Evolutionary conservation across 2,888 invertebrate species (phyloP).

Genomic region (Lasioglossum lativentre): DNA sequence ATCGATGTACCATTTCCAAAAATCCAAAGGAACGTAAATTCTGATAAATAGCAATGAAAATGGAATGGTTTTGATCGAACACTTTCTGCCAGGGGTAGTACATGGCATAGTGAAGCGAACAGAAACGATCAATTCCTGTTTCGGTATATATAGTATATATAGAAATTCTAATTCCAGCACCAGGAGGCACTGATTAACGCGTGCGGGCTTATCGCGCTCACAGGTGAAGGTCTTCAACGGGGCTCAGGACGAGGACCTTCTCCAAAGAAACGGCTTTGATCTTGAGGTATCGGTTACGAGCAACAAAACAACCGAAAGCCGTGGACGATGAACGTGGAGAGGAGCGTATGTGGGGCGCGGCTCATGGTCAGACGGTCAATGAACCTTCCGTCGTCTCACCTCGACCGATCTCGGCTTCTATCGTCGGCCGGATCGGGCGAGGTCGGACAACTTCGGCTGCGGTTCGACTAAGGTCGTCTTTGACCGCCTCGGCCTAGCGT

Average conservation of each 20-base stretch:
- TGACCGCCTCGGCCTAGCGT: conserved; percentile 56
- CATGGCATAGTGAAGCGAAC: conserved; percentile 12
- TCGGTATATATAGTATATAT: conserved; percentile 17
- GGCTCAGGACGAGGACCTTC: conserved; percentile 69
- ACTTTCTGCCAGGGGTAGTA: conserved; percentile 4
- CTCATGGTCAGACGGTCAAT: conserved; percentile 84
- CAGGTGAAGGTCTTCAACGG: conserved; percentile 62
- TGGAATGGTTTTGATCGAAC: background rate
- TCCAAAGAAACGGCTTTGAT: conserved; percentile 76
- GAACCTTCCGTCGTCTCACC: conserved; percentile 77
- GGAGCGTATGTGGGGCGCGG: conserved; percentile 83
- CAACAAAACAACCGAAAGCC: conserved; percentile 70
- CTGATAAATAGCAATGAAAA: background rate
- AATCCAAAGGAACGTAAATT: background rate
- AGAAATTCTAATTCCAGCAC: conserved; percentile 16
- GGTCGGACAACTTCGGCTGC: conserved; percentile 76
- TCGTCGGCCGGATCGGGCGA: conserved; percentile 71
- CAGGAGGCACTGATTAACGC: conserved; percentile 41
- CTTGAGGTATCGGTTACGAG: conserved; percentile 72
- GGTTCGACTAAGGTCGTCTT: conserved; percentile 69
- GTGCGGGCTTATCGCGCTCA: conserved; percentile 53
- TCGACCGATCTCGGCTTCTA: conserved; percentile 68
- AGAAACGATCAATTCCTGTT: conserved; percentile 28
- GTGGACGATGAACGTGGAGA: conserved; percentile 62
- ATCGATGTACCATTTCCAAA: background rate